Percentiles rank a stretch among this genome's conserved stretches.
Evolutionary conservation across 2,797 vertebrate species (phyloP).

Genomic region (Chiloscyllium punctatum): DNA sequence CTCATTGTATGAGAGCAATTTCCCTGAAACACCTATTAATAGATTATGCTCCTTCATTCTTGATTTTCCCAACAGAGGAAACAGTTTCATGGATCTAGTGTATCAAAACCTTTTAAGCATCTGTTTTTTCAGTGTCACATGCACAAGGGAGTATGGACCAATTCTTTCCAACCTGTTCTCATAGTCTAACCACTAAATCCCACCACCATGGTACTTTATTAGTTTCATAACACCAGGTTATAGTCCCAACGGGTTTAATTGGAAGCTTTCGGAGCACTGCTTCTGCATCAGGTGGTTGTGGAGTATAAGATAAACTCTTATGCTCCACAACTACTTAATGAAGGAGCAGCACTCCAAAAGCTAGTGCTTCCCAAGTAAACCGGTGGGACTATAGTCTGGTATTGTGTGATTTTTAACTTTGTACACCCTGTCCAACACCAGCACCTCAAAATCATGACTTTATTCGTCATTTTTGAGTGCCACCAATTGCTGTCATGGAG

Average conservation of each 20-base stretch:
- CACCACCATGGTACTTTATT: background rate
- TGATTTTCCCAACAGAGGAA: background rate
- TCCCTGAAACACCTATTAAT: background rate
- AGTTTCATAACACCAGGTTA: too few relatives aligned
- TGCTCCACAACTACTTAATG: too few relatives aligned
- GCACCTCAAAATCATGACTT: too few relatives aligned
- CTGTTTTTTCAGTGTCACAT: background rate
- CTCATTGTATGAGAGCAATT: background rate
- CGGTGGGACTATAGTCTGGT: too few relatives aligned
- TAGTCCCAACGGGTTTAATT: too few relatives aligned
- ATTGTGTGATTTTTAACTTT: too few relatives aligned
- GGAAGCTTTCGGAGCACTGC: too few relatives aligned
- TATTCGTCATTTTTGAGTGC: background rate
- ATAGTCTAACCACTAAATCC: background rate
- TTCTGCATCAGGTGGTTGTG: too few relatives aligned
- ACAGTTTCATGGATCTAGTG: background rate
- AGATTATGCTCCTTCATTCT: background rate
- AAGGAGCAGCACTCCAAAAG: too few relatives aligned
- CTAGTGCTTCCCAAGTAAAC: too few relatives aligned
- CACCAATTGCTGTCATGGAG: background rate
- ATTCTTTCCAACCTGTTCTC: background rate
- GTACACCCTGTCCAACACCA: too few relatives aligned
- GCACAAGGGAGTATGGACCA: background rate
- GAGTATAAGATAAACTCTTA: too few relatives aligned
- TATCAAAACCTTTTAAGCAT: background rate